Evolutionary conservation across 2,888 invertebrate species (phyloP), one percentile per base, ranked within the genome.

Genomic region (Mythimna vitellina): DNA sequence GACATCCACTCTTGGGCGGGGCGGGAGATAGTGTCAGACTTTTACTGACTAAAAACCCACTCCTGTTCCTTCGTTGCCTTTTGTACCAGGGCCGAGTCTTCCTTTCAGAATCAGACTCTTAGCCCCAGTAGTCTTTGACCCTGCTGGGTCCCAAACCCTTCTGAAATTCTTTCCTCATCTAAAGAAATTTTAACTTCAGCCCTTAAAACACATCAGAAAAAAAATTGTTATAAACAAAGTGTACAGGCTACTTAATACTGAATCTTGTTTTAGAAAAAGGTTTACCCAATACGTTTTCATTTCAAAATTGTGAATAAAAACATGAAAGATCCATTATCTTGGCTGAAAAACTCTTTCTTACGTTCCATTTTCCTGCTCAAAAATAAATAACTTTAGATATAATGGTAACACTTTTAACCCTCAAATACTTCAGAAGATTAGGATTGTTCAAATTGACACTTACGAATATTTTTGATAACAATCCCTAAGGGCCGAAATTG

Each of bases 241-340:
- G 6, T 53, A 42, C 8, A n/a, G n/a, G n/a, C n/a, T n/a, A 56
- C 20, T 56, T 29, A 17, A 10, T 14, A 60, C 29, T 6, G 1
- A 12, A 20, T 10, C 14, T 22, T 14, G 25, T 38, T 38, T 20
- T 9, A 12, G 1, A 32, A 25, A 73, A 62, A 35, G 6, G 7
- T 3, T 17, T 25, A 22, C 17, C n/a, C 1, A 9, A n/a, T 20
- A 61, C 7, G 32, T 17, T 57, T 42, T 25, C 17, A n/a, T 32
- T 35, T 25, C 0, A 20, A 29, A 29, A 42, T n/a, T 51, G 7
- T 8, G 49, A n/a, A 62, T 49, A 22, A 42, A 61, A 6, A 76
- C 70, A 70, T 3, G 32, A 62, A 70, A 62, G 6, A 1, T 65
- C 70, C 56, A 65, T 65, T 62, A 56, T 38, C 56, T n/a, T 22